A percentile compares a stretch with the other conserved stretches of the same genome.
Conservation (phyloP, 2,113 vertebrate species). For the Centropus bengalensis region DNA sequence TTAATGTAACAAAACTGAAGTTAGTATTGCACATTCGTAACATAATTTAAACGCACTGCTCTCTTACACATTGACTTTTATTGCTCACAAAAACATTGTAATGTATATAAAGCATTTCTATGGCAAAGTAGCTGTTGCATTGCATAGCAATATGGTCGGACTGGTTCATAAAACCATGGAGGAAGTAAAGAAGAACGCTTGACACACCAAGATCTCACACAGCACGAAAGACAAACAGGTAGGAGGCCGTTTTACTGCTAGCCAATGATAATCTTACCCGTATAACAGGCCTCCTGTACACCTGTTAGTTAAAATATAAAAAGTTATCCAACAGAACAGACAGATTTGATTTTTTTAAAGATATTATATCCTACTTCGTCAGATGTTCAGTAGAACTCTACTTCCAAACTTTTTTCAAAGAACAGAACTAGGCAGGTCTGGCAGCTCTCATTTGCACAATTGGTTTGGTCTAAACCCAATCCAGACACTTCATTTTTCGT, state of each 20-base stretch:
- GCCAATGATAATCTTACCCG: conserved; percentile 84
- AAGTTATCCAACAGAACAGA: conserved; percentile 66
- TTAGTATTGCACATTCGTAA: conserved; percentile 61
- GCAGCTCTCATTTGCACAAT: background rate
- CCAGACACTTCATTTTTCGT: background rate
- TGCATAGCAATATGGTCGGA: conserved; percentile 68
- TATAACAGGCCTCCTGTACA: conserved; percentile 83
- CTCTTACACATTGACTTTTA: conserved; percentile 56
- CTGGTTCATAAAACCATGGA: conserved; percentile 66
- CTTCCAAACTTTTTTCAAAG: background rate
- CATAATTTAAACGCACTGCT: conserved; percentile 54
- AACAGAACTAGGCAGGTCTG: background rate
- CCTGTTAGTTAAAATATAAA: conserved; percentile 88
- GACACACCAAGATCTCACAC: conserved; percentile 70
- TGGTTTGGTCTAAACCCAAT: background rate
- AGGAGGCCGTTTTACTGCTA: conserved; percentile 71
- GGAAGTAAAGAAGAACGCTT: conserved; percentile 63
- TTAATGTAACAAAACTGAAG: conserved; percentile 59
- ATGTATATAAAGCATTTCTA: conserved; percentile 72
- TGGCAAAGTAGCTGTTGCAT: conserved; percentile 74
- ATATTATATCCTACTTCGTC: background rate
- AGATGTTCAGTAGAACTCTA: background rate
- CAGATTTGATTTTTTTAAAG: conserved; percentile 21
- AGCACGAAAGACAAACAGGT: conserved; percentile 78
- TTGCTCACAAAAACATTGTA: conserved; percentile 53